These are phyloP conservation scores for Bagarius yarrelli DNA, from an alignment of 2,113 vertebrate genomes.

Conservation along the genomic window DNA sequence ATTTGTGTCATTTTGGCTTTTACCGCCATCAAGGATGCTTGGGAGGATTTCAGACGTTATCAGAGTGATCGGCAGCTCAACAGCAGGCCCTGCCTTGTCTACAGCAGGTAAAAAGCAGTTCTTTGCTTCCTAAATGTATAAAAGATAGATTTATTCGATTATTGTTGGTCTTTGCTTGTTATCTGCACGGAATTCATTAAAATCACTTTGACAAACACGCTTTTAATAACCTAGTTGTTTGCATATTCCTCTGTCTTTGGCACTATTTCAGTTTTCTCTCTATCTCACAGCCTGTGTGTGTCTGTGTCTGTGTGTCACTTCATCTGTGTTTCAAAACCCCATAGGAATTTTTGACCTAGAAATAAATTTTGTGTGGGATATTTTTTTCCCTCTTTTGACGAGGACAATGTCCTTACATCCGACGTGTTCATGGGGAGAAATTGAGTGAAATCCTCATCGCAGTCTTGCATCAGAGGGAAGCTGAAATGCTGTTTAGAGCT, in stretches of 20 bases:
- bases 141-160: neutral
- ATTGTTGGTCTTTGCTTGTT: neutral
- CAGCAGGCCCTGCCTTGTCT: constrained; percentile 78
- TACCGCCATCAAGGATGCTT: constrained; percentile 87
- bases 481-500: constrained; percentile 50
- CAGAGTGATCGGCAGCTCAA: constrained; percentile 85
- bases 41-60: constrained; percentile 89
- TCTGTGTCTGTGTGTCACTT: constrained; percentile 1
- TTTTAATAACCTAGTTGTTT: constrained; percentile 29
- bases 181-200: neutral
- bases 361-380: constrained; percentile 65
- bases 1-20: constrained; percentile 80
- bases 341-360: constrained; percentile 63
- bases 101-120: constrained; percentile 55
- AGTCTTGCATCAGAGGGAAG: constrained; percentile 63
- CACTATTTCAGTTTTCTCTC: constrained; percentile 11
- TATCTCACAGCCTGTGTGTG: constrained; percentile 28
- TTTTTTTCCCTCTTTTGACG: constrained; percentile 63
- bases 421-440: constrained; percentile 56
- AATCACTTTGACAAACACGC: neutral
- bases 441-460: constrained; percentile 64
- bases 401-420: constrained; percentile 60
- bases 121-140: neutral
- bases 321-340: constrained; percentile 49
- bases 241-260: constrained; percentile 8